These are phyloP conservation scores for Argyresthia albistria DNA, from an alignment of 2,888 invertebrate species.

Conservation along the genomic window DNA sequence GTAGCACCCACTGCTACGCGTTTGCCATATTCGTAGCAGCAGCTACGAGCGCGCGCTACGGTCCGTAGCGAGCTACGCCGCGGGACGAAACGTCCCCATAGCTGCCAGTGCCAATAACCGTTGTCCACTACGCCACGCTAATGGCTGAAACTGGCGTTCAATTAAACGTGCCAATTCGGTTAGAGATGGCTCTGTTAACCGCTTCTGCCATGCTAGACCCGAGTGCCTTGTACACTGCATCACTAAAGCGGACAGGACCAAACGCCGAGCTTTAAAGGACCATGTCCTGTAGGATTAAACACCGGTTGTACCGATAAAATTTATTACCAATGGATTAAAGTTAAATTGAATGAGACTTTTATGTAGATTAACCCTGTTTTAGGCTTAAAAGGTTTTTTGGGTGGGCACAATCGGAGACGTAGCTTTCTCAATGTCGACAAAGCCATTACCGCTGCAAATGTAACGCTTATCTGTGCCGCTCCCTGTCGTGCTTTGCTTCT, in stretches of 20 bases:
- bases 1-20: slow-evolving; percentile 1
- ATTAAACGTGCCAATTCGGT: slow-evolving; percentile 57
- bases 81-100: slow-evolving; percentile 4
- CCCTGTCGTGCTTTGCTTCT: not conserved
- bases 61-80: slow-evolving; percentile 17
- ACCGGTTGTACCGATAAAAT: slow-evolving; percentile 1
- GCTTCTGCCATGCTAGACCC: slow-evolving; percentile 26
- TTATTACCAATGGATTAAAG: not conserved
- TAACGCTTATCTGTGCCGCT: slow-evolving; percentile 1
- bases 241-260: not conserved
- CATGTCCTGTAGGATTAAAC: not conserved
- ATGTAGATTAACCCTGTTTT: not conserved
- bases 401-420: not conserved
- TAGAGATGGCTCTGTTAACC: slow-evolving; percentile 38
- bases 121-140: slow-evolving; percentile 38
- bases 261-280: slow-evolving; percentile 3
- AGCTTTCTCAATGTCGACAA: not conserved
- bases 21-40: not conserved
- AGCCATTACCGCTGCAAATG: not conserved
- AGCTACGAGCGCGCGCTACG: not conserved
- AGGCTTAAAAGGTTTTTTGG: no score
- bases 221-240: slow-evolving; percentile 20
- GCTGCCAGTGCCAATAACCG: slow-evolving; percentile 43
- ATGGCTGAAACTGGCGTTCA: slow-evolving; percentile 57
- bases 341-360: not conserved